A percentile compares a stretch with the other conserved stretches of the same genome.
Conservation (phyloP, 1,140 invertebrate genomes). For the Probaryconus sp. region DNA sequence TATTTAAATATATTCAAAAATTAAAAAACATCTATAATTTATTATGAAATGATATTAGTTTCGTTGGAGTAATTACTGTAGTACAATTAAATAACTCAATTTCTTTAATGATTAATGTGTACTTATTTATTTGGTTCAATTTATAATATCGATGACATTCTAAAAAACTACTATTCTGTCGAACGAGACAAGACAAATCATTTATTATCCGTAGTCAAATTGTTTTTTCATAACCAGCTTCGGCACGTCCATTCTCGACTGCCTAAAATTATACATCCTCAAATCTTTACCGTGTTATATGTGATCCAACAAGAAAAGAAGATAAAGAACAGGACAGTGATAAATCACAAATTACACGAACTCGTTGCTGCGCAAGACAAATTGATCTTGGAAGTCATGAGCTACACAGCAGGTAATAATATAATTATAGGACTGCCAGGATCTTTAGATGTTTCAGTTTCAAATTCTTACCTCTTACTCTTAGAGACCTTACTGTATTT, state of each 20-base stretch:
- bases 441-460: slow-evolving; percentile 68
- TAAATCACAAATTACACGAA: slow-evolving; percentile 74
- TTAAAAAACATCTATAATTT: too few relatives aligned
- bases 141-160: slow-evolving; percentile 22
- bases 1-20: too few relatives aligned
- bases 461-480: slow-evolving; percentile 64
- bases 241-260: slow-evolving; percentile 22
- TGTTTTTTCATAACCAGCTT: slow-evolving; percentile 28
- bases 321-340: slow-evolving; percentile 65
- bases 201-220: slow-evolving; percentile 37
- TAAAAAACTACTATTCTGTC: slow-evolving; percentile 21
- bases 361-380: slow-evolving; percentile 72
- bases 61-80: slow-evolving; percentile 9
- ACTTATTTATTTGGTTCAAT: not conserved
- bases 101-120: slow-evolving; percentile 17
- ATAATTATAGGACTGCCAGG: slow-evolving; percentile 73
- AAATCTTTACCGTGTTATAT: slow-evolving; percentile 36
- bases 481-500: slow-evolving; percentile 33
- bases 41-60: too few relatives aligned
- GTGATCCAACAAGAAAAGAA: slow-evolving; percentile 49
- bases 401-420: slow-evolving; percentile 73
- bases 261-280: slow-evolving; percentile 58
- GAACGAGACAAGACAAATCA: slow-evolving; percentile 10
- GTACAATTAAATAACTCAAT: slow-evolving; percentile 47
- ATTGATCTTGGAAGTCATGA: slow-evolving; percentile 71